Evolutionary conservation across 92 coral and sea anemone species (phyloP), one percentile per base, ranked within the genome.

Genomic region (Phymanthus crucifer): DNA sequence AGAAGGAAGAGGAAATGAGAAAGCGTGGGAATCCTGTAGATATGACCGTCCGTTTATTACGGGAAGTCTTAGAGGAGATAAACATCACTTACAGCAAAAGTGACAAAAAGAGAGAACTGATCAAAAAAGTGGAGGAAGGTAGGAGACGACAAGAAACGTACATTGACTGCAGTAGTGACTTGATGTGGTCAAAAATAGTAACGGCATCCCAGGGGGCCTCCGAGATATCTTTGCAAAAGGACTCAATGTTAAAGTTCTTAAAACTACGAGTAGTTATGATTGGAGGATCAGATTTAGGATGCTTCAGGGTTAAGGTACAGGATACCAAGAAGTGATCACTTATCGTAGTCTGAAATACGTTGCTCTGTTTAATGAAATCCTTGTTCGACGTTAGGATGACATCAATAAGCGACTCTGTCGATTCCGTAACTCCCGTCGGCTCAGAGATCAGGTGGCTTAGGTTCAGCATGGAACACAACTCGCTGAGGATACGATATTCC

Each of bases 401-500:
- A 73, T 73, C 77, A 56, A 73, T 38, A 31, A 71, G 77, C 40
- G 58, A 73, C 40, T 31, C 40, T 58, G 77, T 37, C 40, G 77
- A 73, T 58, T 73, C 29, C 77, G 77, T 73, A 73, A 73, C 77
- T 73, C 77, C 40, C 77, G 77, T 73, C 40, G 77, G 77, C 36
- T 73, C 57, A 37, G 77, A 73, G 77, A 73, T 73, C 37, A 73
- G 77, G 37, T 73, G 77, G 57, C 40, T 73, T 56, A 37, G 58
- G 61, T 73, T 73, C 3, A 73, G 40, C 40, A 21, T 37, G 35
- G 77, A 73, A 38, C 77, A 73, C 14, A 73, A 73, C 23, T 27
- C 40, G 18, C 40, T 48, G 32, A 71, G 1, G 32, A 48, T 48
- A 71, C 32, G 75, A 0, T 46, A 46, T 71, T 48, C 75, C 32